Evolutionary conservation across 2,888 invertebrate species (phyloP).

Genomic region (Pseudoips prasinana): DNA sequence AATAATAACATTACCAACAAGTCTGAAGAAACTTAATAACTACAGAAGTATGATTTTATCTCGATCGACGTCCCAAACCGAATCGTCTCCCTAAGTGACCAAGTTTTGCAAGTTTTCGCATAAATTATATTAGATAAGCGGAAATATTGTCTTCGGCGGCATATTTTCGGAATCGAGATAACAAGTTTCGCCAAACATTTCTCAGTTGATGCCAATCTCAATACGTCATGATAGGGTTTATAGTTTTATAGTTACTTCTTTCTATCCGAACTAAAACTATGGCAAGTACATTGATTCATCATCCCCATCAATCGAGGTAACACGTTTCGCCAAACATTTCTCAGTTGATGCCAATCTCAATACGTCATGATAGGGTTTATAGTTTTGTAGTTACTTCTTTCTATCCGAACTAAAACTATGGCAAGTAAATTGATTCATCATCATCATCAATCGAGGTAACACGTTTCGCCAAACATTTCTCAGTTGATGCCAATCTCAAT

Average conservation of each 20-base stretch:
- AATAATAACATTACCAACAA: conserved; percentile 23
- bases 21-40: conserved; percentile 14
- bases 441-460: conserved; percentile 65
- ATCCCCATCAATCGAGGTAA: conserved; percentile 65
- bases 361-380: conserved; percentile 34
- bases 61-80: conserved; percentile 60
- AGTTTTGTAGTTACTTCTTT: too few relatives aligned
- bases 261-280: too few relatives aligned
- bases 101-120: conserved; percentile 72
- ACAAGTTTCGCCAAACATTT: conserved; percentile 64
- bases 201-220: conserved; percentile 56
- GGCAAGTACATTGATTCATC: too few relatives aligned
- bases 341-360: conserved; percentile 54
- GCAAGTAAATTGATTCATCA: too few relatives aligned
- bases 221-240: conserved; percentile 36
- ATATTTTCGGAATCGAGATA: conserved; percentile 72
- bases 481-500: conserved; percentile 53
- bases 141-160: conserved; percentile 76
- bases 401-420: too few relatives aligned
- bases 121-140: conserved; percentile 77
- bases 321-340: conserved; percentile 65
- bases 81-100: conserved; percentile 67
- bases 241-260: too few relatives aligned
- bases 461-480: conserved; percentile 66
- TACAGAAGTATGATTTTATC: conserved; percentile 57